phyloP scores from a whole-genome alignment of 1,140 invertebrate species.

The Belonocnema kinseyi region DNA sequence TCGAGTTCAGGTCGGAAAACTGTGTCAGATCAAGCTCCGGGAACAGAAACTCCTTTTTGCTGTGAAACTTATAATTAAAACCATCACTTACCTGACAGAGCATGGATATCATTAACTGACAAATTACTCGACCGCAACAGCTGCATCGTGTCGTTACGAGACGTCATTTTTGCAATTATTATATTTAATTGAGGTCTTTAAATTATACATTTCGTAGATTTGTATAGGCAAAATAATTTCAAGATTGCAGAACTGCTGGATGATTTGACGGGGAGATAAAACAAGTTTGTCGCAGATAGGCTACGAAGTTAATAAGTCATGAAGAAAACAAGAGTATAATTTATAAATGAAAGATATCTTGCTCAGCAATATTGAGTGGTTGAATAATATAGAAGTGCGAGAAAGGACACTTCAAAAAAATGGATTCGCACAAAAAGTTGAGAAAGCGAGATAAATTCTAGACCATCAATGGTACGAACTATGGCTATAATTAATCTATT shows the following conservation, averaged over 20 bases:
- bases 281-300: slow-evolving; percentile 1
- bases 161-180: slow-evolving; percentile 1
- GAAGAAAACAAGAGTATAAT: slow-evolving; percentile 16
- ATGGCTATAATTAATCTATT: neutral
- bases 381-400: neutral
- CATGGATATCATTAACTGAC: neutral
- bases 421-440: neutral
- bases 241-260: neutral
- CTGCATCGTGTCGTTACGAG: neutral
- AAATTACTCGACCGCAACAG: slow-evolving; percentile 24
- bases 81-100: neutral
- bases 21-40: neutral
- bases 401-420: neutral
- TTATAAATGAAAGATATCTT: slow-evolving; percentile 1
- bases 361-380: neutral
- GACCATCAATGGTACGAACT: neutral
- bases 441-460: neutral
- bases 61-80: slow-evolving; percentile 21
- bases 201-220: neutral
- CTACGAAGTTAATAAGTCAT: slow-evolving; percentile 12
- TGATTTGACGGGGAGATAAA: slow-evolving; percentile 17
- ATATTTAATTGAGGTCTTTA: neutral
- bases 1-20: slow-evolving; percentile 4
- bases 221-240: neutral
- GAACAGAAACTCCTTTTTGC: slow-evolving; percentile 8